Percentiles rank a stretch among this genome's conserved stretches.
Evolutionary conservation across 2,797 vertebrate species (phyloP).

Genomic region (Coranthus polyacanthus): DNA sequence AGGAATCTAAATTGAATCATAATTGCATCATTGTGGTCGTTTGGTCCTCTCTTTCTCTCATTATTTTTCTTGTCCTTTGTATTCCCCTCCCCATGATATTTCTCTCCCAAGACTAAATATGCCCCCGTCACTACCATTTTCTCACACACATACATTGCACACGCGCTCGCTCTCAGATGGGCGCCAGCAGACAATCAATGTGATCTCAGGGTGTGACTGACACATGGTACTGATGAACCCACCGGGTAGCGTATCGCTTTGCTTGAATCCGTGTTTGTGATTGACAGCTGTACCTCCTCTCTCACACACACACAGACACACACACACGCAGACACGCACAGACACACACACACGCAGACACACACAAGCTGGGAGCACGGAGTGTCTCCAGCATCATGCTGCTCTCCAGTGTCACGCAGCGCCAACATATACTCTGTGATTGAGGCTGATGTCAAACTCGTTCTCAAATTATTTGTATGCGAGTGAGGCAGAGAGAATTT

Average conservation of each 20-base stretch:
- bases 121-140: constrained; percentile 20
- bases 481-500: neutral
- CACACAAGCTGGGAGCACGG: too few species aligned
- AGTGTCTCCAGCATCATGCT: constrained; percentile 55
- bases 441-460: constrained; percentile 69
- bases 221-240: constrained; percentile 76
- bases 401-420: constrained; percentile 59
- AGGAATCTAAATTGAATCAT: constrained; percentile 80
- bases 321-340: constrained; percentile 23
- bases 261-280: constrained; percentile 62
- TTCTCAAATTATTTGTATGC: constrained; percentile 44
- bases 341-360: constrained; percentile 22
- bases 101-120: constrained; percentile 45
- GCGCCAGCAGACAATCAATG: constrained; percentile 76
- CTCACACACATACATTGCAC: constrained; percentile 18
- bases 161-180: constrained; percentile 51
- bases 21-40: constrained; percentile 77
- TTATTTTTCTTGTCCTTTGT: constrained; percentile 68
- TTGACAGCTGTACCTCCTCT: constrained; percentile 73
- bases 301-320: constrained; percentile 25
- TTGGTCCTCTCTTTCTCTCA: constrained; percentile 48
- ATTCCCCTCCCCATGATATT: constrained; percentile 46
- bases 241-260: constrained; percentile 67
- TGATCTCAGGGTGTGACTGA: constrained; percentile 75
- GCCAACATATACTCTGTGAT: constrained; percentile 55